These are phyloP conservation scores for Centropus unirufus DNA, from an alignment of 2,113 vertebrate genomes.

Conservation along the genomic window DNA sequence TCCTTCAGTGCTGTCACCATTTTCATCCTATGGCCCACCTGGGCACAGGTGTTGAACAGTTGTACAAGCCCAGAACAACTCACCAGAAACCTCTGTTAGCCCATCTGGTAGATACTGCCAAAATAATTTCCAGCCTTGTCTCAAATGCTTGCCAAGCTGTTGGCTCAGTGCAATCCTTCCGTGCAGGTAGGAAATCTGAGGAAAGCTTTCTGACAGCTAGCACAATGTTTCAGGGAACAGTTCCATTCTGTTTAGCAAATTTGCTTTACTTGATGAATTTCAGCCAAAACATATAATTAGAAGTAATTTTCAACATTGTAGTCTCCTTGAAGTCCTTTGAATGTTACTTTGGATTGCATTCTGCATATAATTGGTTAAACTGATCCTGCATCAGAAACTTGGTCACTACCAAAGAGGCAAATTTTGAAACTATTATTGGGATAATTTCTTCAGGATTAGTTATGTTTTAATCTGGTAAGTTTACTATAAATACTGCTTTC, in stretches of 20 bases:
- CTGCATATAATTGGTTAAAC: neutral
- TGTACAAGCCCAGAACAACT: neutral
- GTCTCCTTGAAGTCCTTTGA: neutral
- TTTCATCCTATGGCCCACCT: neutral
- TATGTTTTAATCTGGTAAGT: neutral
- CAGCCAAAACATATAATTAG: neutral
- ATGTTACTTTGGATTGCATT: neutral
- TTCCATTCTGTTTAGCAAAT: neutral
- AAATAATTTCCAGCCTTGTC: constrained; percentile 6
- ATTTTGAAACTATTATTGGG: neutral
- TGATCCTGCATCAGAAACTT: neutral
- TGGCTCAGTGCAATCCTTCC: neutral
- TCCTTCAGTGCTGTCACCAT: neutral
- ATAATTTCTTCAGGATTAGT: neutral
- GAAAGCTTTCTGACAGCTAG: neutral
- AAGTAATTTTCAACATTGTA: neutral
- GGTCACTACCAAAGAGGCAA: neutral
- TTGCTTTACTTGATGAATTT: constrained; percentile 3
- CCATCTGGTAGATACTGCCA: neutral
- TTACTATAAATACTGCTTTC: neutral
- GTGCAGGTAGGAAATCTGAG: constrained; percentile 21
- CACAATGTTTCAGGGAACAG: neutral
- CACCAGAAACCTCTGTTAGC: neutral
- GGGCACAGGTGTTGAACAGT: constrained; percentile 15
- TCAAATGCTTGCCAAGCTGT: constrained; percentile 12